Evolutionary conservation across 2,888 invertebrate genomes (phyloP).

Genomic region (Drosophila pullipes): DNA sequence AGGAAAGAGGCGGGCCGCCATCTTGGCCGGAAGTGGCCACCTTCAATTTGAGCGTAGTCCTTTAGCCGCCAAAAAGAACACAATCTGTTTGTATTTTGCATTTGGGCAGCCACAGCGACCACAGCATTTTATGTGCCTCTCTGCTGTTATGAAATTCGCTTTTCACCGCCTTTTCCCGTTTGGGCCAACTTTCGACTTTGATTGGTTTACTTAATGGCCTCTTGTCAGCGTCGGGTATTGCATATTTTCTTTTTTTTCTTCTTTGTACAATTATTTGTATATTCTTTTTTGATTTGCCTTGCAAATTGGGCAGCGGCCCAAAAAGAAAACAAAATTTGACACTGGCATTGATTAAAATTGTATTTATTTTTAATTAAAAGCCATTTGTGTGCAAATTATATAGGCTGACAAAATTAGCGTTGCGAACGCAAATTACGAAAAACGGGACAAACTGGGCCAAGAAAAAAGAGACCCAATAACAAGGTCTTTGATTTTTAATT

Average conservation of each 20-base stretch:
- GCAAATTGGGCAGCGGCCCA: constrained; percentile 60
- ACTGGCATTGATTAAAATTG: constrained; percentile 57
- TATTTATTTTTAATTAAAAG: constrained; percentile 78
- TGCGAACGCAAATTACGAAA: background rate
- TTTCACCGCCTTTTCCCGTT: constrained; percentile 1
- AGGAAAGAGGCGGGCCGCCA: constrained; percentile 25
- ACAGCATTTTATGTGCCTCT: constrained; percentile 56
- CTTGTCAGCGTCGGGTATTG: constrained; percentile 51
- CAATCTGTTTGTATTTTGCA: constrained; percentile 78
- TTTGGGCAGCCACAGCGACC: constrained; percentile 43
- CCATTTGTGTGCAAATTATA: constrained; percentile 64
- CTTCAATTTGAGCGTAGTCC: constrained; percentile 29
- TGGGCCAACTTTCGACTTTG: constrained; percentile 63
- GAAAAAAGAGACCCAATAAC: background rate
- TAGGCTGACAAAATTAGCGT: constrained; percentile 32
- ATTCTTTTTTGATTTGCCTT: constrained; percentile 65
- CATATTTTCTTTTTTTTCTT: constrained; percentile 24
- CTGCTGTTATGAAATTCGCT: constrained; percentile 21
- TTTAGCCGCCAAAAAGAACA: constrained; percentile 40
- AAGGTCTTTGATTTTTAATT: constrained; percentile 37
- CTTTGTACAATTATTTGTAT: constrained; percentile 3
- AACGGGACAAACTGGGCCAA: background rate
- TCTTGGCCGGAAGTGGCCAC: constrained; percentile 69
- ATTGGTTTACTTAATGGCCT: constrained; percentile 75
- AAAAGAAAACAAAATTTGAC: constrained; percentile 28